These are phyloP conservation scores for Crioceris asparagi DNA, from an alignment of 2,888 invertebrate species.

Conservation along the genomic window DNA sequence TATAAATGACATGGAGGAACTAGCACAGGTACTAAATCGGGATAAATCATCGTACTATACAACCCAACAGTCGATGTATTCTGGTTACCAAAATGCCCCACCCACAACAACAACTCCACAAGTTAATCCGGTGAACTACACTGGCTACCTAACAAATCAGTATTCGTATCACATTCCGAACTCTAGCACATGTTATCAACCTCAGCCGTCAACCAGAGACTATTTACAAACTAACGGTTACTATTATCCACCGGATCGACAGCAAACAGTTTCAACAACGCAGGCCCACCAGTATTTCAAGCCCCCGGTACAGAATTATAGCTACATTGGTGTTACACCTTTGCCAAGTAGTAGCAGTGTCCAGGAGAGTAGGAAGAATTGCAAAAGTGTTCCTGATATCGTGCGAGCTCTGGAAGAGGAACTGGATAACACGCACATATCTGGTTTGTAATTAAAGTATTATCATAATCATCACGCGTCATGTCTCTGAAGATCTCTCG, in stretches of 20 bases:
- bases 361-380: slow-evolving; percentile 13
- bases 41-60: too few species aligned
- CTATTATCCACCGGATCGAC: slow-evolving; percentile 14
- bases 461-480: too few species aligned
- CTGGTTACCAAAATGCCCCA: too few species aligned
- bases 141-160: slow-evolving; percentile 13
- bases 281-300: slow-evolving; percentile 9
- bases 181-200: slow-evolving; percentile 14
- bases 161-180: slow-evolving; percentile 22
- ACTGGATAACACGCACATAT: slow-evolving; percentile 35
- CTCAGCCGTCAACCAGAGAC: slow-evolving; percentile 12
- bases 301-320: slow-evolving; percentile 6
- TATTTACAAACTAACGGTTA: slow-evolving; percentile 19
- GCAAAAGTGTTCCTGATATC: slow-evolving; percentile 55
- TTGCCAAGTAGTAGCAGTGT: slow-evolving; percentile 1
- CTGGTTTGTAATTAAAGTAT: too few species aligned
- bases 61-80: too few species aligned
- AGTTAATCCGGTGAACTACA: slow-evolving; percentile 11
- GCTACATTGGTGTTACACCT: slow-evolving; percentile 5
- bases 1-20: slow-evolving; percentile 82
- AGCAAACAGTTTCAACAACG: slow-evolving; percentile 9
- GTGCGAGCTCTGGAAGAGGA: slow-evolving; percentile 64
- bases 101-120: too few species aligned
- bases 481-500: too few species aligned
- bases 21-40: slow-evolving; percentile 70